phyloP scores from a whole-genome alignment of 2,888 invertebrate genomes.

The Aproaerema taeniolella region DNA sequence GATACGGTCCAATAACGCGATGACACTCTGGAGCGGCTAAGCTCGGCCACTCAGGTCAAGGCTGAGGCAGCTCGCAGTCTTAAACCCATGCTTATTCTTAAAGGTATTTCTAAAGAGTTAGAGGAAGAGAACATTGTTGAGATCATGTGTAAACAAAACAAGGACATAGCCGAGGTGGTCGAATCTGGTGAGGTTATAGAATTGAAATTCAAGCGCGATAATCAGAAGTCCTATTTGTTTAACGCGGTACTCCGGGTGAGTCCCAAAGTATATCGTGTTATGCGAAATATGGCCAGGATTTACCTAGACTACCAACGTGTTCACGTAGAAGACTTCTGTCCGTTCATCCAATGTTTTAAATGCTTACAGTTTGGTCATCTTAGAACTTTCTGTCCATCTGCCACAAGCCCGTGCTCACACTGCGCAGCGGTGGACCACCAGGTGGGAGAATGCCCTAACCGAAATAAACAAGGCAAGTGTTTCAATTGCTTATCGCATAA shows the following conservation, averaged over 20 bases:
- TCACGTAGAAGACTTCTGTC: constrained; percentile 2
- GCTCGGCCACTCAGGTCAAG: background rate
- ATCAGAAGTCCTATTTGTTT: constrained; percentile 1
- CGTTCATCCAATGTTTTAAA: background rate
- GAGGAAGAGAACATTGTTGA: background rate
- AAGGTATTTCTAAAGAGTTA: constrained; percentile 5
- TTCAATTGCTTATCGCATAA: constrained; percentile 1
- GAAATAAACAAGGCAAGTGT: background rate
- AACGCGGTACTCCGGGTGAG: background rate
- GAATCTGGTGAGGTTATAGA: background rate
- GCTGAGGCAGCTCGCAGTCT: constrained; percentile 5
- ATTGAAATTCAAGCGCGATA: background rate
- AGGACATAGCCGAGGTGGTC: background rate
- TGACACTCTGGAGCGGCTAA: background rate
- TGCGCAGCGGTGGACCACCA: background rate
- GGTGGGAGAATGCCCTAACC: background rate
- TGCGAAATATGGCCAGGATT: background rate
- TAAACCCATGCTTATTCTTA: constrained; percentile 6
- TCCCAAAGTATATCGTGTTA: background rate
- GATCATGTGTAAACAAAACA: constrained; percentile 1
- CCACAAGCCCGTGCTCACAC: background rate
- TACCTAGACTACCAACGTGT: constrained; percentile 12
- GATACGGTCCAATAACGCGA: background rate
- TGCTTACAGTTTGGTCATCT: constrained; percentile 15
- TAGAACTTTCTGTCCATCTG: background rate